These are phyloP conservation scores for Psittacula echo DNA, from an alignment of 2,797 vertebrate species.

Conservation along the genomic window DNA sequence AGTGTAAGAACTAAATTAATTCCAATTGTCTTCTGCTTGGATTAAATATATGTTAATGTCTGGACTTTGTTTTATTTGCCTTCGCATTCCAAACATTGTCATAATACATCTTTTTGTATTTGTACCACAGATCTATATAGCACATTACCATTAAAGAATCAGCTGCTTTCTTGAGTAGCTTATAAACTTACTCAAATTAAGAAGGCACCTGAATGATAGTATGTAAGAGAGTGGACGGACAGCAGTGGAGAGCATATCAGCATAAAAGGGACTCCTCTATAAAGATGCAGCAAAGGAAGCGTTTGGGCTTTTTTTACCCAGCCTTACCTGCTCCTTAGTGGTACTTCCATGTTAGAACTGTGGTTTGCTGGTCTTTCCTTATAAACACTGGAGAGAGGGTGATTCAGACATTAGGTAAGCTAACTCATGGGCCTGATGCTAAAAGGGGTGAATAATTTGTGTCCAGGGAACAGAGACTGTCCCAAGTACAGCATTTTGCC, in stretches of 20 bases:
- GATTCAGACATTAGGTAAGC: neutral
- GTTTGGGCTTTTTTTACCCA: neutral
- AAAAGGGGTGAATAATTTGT: neutral
- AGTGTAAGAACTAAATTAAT: constrained; percentile 1
- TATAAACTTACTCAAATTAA: neutral
- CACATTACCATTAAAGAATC: neutral
- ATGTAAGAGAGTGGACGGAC: neutral
- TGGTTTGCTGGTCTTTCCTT: neutral
- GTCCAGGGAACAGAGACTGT: neutral
- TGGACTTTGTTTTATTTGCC: neutral
- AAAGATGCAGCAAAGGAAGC: neutral
- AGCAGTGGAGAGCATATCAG: neutral
- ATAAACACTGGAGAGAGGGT: neutral
- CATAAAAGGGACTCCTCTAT: neutral
- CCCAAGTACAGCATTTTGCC: neutral
- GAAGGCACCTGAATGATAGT: neutral
- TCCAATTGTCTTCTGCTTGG: neutral
- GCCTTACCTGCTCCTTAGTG: neutral
- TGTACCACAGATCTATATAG: neutral
- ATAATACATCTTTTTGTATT: neutral
- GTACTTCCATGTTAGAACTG: neutral
- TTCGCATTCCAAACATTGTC: neutral
- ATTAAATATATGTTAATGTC: neutral
- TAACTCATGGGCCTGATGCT: neutral
- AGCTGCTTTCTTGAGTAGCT: neutral